Percentiles rank a stretch among this genome's conserved stretches.
These are phyloP conservation scores for Leucozona laternaria DNA, from an alignment of 2,888 invertebrate genomes.

Conservation along the genomic window DNA sequence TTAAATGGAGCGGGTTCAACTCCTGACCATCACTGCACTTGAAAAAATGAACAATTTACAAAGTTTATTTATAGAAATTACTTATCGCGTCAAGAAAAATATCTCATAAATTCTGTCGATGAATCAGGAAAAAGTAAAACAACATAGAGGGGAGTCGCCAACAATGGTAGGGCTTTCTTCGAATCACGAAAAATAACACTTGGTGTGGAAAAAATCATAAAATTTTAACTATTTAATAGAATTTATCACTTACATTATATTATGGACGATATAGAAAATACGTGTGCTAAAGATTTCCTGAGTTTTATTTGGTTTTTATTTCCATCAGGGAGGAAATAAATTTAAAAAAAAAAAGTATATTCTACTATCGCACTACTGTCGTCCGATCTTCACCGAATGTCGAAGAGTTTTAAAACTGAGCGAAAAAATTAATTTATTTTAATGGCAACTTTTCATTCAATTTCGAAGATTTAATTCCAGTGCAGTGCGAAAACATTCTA, in stretches of 20 bases:
- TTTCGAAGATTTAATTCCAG: conserved; percentile 55
- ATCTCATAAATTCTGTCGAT: conserved; percentile 44
- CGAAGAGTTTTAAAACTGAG: conserved; percentile 69
- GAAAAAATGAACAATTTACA: conserved; percentile 42
- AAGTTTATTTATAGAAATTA: conserved; percentile 71
- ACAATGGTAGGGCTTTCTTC: conserved; percentile 1
- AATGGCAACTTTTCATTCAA: conserved; percentile 55
- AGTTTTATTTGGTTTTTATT: conserved; percentile 78
- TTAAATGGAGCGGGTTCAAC: conserved; percentile 2
- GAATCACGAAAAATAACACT: conserved; percentile 17
- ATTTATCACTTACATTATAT: conserved; percentile 70
- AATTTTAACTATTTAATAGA: conserved; percentile 2
- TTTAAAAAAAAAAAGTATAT: conserved; percentile 15
- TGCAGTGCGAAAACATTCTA: background rate
- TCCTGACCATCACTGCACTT: conserved; percentile 40
- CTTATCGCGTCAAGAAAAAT: conserved; percentile 57
- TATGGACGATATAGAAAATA: conserved; percentile 29
- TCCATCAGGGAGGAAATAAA: conserved; percentile 80
- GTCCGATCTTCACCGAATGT: conserved; percentile 40
- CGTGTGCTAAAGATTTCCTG: conserved; percentile 63
- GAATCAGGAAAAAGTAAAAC: conserved; percentile 37
- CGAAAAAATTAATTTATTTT: conserved; percentile 54
- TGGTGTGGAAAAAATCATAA: background rate
- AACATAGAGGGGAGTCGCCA: conserved; percentile 43
- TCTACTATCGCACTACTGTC: conserved; percentile 38